A percentile compares a stretch with the other conserved stretches of the same genome.
These are phyloP conservation scores for Drosophila flavopinicola DNA, from an alignment of 2,888 invertebrate genomes.

Conservation along the genomic window DNA sequence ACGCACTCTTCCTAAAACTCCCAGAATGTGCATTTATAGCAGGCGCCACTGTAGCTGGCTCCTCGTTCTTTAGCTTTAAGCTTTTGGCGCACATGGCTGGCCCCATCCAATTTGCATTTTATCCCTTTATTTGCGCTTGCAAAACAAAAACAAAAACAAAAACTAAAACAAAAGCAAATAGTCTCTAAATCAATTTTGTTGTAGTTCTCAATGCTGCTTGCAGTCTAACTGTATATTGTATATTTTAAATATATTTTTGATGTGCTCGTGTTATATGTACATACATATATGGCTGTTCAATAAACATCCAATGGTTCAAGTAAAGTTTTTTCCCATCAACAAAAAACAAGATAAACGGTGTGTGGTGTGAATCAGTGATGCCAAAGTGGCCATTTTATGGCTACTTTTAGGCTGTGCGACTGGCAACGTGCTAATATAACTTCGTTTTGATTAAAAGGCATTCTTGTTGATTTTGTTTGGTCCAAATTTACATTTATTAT, in stretches of 20 bases:
- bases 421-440: no score
- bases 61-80: constrained; percentile 52
- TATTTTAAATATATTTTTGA: constrained; percentile 37
- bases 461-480: no score
- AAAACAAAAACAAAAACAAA: background rate
- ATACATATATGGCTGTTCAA: constrained; percentile 54
- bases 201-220: constrained; percentile 43
- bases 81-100: constrained; percentile 44
- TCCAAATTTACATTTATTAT: no score
- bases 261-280: constrained; percentile 35
- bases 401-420: background rate
- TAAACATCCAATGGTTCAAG: constrained; percentile 51
- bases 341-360: background rate
- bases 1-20: constrained; percentile 12
- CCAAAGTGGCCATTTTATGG: background rate
- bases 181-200: constrained; percentile 17
- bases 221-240: constrained; percentile 64
- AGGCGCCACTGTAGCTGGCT: constrained; percentile 28
- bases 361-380: background rate
- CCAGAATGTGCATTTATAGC: constrained; percentile 67
- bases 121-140: constrained; percentile 4
- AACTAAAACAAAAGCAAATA: constrained; percentile 4
- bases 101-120: background rate
- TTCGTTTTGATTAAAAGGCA: no score
- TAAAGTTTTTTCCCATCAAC: background rate